Conservation (phyloP, 92 coral and sea anemone genomes). For the Meandrina meandrites region DNA sequence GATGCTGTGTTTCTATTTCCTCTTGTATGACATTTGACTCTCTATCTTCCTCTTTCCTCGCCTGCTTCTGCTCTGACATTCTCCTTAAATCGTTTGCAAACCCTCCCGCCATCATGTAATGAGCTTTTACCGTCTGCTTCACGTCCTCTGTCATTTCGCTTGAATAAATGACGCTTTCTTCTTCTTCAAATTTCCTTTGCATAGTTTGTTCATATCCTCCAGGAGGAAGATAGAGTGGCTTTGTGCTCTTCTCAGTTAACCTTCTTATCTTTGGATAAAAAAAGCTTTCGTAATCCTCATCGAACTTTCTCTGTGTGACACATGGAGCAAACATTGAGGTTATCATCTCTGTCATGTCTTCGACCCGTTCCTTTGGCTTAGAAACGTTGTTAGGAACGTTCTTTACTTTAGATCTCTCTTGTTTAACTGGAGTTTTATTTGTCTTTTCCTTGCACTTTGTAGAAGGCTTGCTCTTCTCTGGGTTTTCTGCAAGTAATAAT, state of each 20-base stretch:
- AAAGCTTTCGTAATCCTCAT: slow-evolving; percentile 9
- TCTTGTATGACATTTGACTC: background rate
- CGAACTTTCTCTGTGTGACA: background rate
- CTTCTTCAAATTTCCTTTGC: slow-evolving; percentile 1
- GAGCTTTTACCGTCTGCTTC: slow-evolving; percentile 19
- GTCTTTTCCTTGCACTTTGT: background rate
- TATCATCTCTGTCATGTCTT: slow-evolving; percentile 19
- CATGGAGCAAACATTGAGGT: slow-evolving; percentile 22
- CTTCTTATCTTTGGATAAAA: background rate
- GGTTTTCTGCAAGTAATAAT: background rate
- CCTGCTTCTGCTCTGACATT: background rate
- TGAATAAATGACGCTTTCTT: slow-evolving; percentile 9
- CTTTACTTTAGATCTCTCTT: background rate
- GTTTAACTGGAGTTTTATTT: background rate
- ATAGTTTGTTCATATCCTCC: slow-evolving; percentile 1
- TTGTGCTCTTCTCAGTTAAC: background rate
- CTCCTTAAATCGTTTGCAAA: background rate
- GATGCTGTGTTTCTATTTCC: slow-evolving; percentile 3
- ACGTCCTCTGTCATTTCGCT: background rate
- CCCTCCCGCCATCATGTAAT: slow-evolving; percentile 21
- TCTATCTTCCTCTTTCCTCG: background rate
- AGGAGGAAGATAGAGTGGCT: background rate
- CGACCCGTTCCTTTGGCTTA: slow-evolving; percentile 8
- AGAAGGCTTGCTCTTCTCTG: background rate
- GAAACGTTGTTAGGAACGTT: no score